phyloP scores from a whole-genome alignment of 2,797 vertebrate species.

The Rhynchotus rufescens region DNA sequence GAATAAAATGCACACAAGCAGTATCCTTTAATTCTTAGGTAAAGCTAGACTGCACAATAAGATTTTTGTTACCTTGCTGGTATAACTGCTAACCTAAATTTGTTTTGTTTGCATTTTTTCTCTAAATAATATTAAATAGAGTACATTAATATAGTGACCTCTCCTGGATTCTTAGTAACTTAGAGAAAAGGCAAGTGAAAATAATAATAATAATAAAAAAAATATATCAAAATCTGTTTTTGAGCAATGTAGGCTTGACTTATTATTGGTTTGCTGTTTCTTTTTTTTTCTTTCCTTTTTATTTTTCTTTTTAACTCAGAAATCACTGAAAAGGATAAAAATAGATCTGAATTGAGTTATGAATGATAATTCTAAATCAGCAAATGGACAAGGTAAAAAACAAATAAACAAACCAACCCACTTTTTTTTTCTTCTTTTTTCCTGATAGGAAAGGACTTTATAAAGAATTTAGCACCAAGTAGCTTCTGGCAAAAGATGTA shows the following conservation, averaged over 20 bases:
- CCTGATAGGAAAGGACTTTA: background rate
- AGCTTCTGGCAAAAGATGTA: background rate
- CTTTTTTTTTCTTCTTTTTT: background rate
- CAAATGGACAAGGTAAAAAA: background rate
- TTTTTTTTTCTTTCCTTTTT: background rate
- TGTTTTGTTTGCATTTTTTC: background rate
- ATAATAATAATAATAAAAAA: background rate
- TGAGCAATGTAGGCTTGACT: background rate
- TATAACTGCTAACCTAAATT: slow-evolving; percentile 15
- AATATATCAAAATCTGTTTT: background rate
- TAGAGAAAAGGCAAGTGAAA: background rate
- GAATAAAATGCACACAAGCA: slow-evolving; percentile 2
- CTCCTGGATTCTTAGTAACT: background rate
- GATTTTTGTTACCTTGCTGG: background rate
- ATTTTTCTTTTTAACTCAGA: too few species aligned
- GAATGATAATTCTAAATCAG: background rate
- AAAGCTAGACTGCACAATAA: background rate
- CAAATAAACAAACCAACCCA: background rate
- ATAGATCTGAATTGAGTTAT: background rate
- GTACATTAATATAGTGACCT: background rate
- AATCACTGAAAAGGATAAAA: background rate
- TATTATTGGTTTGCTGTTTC: background rate
- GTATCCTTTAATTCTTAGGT: slow-evolving; percentile 17
- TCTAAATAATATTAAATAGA: slow-evolving; percentile 27
- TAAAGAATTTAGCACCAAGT: background rate